Conservation (phyloP, 2,797 vertebrate species). For the Thalassophryne amazonica region DNA sequence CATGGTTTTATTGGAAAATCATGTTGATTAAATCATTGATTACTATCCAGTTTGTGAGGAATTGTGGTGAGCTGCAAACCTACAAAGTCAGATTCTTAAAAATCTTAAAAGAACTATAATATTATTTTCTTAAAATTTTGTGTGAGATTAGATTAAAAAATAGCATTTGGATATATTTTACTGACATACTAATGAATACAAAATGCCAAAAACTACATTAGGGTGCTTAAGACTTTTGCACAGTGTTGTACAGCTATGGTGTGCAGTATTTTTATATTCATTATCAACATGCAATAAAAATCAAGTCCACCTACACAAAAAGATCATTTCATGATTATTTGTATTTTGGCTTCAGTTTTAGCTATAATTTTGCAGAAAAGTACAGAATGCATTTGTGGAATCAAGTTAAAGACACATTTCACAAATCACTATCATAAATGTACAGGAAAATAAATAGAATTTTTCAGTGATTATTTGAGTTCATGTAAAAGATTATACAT, state of each 20-base stretch:
- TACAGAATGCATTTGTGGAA: conserved; percentile 3
- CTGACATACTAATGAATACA: too few relatives aligned
- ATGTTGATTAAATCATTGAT: too few relatives aligned
- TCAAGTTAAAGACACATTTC: background rate
- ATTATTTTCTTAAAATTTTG: too few relatives aligned
- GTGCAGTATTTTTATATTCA: conserved; percentile 24
- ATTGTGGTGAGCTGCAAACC: too few relatives aligned
- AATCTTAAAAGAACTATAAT: too few relatives aligned
- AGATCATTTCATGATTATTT: conserved; percentile 21
- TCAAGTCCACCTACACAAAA: conserved; percentile 33
- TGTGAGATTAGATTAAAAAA: too few relatives aligned
- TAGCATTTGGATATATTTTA: too few relatives aligned
- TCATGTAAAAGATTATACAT: conserved; percentile 3
- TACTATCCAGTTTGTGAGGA: too few relatives aligned
- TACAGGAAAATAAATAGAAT: conserved; percentile 41
- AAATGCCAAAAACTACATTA: too few relatives aligned
- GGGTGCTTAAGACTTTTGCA: too few relatives aligned
- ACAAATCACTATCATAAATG: conserved; percentile 3
- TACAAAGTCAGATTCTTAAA: too few relatives aligned
- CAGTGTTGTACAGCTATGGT: background rate
- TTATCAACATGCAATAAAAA: conserved; percentile 26
- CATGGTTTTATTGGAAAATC: too few relatives aligned
- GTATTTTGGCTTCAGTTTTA: conserved; percentile 58
- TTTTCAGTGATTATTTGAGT: background rate
- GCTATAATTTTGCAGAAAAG: conserved; percentile 17